phyloP scores from a whole-genome alignment of 1,140 invertebrate genomes.

The Intoshia linei region DNA sequence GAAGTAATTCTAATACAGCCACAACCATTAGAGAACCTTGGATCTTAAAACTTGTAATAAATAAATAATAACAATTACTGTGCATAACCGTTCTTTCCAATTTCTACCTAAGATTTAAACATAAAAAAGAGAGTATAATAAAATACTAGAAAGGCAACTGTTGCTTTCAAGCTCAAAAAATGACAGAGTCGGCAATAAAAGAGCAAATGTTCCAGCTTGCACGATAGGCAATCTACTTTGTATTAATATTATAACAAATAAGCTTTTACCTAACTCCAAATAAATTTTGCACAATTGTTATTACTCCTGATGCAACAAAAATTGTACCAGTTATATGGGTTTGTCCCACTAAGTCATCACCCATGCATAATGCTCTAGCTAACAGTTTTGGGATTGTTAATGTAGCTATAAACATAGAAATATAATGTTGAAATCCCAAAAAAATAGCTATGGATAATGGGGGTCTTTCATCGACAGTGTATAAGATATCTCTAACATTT shows the following conservation, averaged over 20 bases:
- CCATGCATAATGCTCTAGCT: conserved; percentile 5
- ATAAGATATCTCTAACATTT: too few species aligned
- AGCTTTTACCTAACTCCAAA: conserved; percentile 7
- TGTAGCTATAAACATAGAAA: conserved; percentile 7
- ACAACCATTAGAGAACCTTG: conserved; percentile 4
- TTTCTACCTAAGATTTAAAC: too few species aligned
- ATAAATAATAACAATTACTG: too few species aligned
- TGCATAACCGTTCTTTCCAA: too few species aligned
- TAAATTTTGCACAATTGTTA: conserved; percentile 5
- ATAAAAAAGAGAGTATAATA: too few species aligned
- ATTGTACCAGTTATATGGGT: conserved; percentile 7
- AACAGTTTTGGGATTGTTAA: conserved; percentile 6
- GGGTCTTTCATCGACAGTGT: too few species aligned
- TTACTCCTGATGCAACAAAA: conserved; percentile 7
- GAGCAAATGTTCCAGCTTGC: conserved; percentile 5
- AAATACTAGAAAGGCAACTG: too few species aligned
- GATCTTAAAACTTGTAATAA: conserved; percentile 3
- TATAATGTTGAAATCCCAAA: conserved; percentile 5
- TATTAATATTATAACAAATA: neutral
- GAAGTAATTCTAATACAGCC: conserved; percentile 2
- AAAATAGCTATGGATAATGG: too few species aligned
- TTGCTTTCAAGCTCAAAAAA: conserved; percentile 5
- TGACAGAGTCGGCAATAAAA: conserved; percentile 5
- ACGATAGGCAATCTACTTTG: conserved; percentile 4
- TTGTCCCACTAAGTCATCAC: conserved; percentile 6